phyloP scores from a whole-genome alignment of 2,888 invertebrate species.

The Phaonia tiefii region DNA sequence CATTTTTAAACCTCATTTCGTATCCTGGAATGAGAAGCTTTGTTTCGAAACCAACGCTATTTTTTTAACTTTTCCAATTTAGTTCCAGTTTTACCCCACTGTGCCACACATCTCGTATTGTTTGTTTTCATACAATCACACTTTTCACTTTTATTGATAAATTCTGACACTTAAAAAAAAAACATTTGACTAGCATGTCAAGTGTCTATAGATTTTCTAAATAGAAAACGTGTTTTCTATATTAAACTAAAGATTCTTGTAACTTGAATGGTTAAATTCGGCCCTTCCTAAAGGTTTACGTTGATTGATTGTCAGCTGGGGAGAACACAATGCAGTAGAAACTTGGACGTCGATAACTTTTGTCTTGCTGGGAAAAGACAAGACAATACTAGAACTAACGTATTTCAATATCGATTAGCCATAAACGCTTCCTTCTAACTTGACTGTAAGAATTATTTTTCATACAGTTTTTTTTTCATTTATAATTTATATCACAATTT shows the following conservation, averaged over 20 bases:
- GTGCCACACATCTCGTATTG: not conserved
- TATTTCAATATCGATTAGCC: too few species aligned
- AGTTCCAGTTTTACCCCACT: not conserved
- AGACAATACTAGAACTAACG: too few species aligned
- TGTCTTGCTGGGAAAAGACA: too few species aligned
- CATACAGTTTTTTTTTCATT: not conserved
- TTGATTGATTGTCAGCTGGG: conserved; percentile 1
- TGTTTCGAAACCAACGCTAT: too few species aligned
- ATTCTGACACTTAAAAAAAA: conserved; percentile 37
- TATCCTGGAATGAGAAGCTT: too few species aligned
- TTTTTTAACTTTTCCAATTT: not conserved
- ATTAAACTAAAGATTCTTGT: not conserved
- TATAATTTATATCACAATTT: conserved; percentile 29
- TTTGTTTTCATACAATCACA: conserved; percentile 21
- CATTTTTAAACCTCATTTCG: too few species aligned
- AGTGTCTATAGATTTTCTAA: not conserved
- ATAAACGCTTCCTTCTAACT: not conserved
- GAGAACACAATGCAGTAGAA: not conserved
- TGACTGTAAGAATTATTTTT: not conserved
- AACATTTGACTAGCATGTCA: not conserved
- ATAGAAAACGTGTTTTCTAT: conserved; percentile 25
- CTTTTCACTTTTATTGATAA: conserved; percentile 48
- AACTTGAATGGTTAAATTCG: not conserved
- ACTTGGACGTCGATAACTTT: too few species aligned
- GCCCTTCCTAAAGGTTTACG: conserved; percentile 10